Percentiles rank a stretch among this genome's conserved stretches.
Conservation (phyloP, 2,113 vertebrate genomes). For the Casuarius casuarius region DNA sequence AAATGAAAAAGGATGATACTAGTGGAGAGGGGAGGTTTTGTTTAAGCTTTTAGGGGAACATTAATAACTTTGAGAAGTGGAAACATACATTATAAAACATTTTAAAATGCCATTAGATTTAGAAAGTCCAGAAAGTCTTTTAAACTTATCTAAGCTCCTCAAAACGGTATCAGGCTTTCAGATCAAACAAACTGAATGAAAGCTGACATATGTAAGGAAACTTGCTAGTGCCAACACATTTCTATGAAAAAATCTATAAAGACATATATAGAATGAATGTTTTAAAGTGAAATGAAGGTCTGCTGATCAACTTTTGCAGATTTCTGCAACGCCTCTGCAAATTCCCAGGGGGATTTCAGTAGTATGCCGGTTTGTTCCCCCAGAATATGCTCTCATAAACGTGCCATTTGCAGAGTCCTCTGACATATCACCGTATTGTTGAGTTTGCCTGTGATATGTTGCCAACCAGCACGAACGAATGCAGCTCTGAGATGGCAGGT, state of each 20-base stretch:
- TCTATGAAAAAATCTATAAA: neutral
- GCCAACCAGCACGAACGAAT: slow-evolving; percentile 66
- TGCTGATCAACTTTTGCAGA: neutral
- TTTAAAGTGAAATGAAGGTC: neutral
- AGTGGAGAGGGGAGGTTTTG: slow-evolving; percentile 18
- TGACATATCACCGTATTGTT: slow-evolving; percentile 2
- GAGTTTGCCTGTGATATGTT: slow-evolving; percentile 54
- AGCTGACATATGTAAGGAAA: neutral
- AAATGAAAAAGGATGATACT: slow-evolving; percentile 28
- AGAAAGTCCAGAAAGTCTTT: neutral
- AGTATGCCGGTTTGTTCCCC: neutral
- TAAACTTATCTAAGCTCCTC: neutral
- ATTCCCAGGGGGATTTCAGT: neutral
- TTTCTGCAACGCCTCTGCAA: neutral
- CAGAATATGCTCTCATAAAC: neutral
- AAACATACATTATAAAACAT: neutral
- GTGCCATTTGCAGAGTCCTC: neutral
- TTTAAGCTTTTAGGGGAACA: slow-evolving; percentile 13
- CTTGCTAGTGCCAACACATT: neutral
- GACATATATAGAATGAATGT: neutral
- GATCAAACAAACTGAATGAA: neutral
- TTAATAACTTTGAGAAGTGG: slow-evolving; percentile 26
- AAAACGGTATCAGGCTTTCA: neutral
- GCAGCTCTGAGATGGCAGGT: slow-evolving; percentile 73
- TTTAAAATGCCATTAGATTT: neutral